Base-by-base conservation (phyloP, 2,797 vertebrate species). In the Arrhamphus sclerolepis region DNA sequence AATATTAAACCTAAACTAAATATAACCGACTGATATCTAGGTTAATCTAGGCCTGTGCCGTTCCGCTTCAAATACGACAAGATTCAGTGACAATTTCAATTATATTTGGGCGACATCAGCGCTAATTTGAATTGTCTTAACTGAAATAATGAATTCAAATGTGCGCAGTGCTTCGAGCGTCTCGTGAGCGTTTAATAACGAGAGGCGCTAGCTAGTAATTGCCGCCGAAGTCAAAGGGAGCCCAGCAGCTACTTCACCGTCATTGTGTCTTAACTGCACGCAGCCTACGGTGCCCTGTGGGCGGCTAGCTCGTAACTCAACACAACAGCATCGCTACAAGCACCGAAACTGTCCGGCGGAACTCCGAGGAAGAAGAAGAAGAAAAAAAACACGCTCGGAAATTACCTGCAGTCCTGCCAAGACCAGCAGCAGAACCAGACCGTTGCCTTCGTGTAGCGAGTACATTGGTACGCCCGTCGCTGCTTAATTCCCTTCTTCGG, bases 341-440 rank as follows among this genome's bases (percentile, higher is more conserved):
- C 69, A 28, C 18, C 39, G 9, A 7, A 80, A 85, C 21, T 87
- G 84, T 87, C 82, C 83, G 70, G 80, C 26, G 51, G 29, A 86
- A 89, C 77, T 87, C 83, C 53, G 48, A 17, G 10, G 20, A 34
- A 70, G 31, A 16, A 55, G 5, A n/a, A n/a, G n/a, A n/a, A n/a
- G n/a, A n/a, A n/a, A n/a, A n/a, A n/a, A n/a, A n/a, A n/a, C n/a
- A n/a, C n/a, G 47, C 47, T 55, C 16, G 47, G 26, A 56, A 48
- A 39, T 86, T 93, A 93, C 92, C 92, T 92, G 91, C 89, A 92
- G 83, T 86, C 83, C 91, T 57, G 89, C 89, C 73, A 89, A 61
- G 70, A 93, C 59, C 75, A 76, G 50, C 72, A 90, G 88, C 85
- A 92, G 77, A 51, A 92, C 75, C 85, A 85, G 70, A 55, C 77